These are phyloP conservation scores for Eupeodes latifasciatus DNA, from an alignment of 2,888 invertebrate species.

Conservation along the genomic window DNA sequence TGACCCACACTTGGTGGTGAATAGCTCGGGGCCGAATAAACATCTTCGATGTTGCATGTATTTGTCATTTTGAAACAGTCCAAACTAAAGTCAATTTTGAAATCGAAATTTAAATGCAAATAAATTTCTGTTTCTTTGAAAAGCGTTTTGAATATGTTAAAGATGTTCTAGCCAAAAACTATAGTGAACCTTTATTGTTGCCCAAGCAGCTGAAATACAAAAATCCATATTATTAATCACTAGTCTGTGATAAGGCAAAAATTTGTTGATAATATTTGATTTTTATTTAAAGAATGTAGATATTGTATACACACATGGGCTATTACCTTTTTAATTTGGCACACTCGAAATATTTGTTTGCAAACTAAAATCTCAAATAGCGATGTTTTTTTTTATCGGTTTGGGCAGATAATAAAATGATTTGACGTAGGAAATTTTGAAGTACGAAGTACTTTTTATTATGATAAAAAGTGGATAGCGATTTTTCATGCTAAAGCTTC, in stretches of 20 bases:
- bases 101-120: conserved; percentile 50
- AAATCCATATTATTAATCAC: neutral
- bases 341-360: neutral
- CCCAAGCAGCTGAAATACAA: neutral
- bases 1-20: conserved; percentile 44
- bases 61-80: conserved; percentile 51
- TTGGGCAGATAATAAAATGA: neutral
- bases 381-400: neutral
- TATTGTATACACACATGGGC: neutral
- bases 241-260: neutral
- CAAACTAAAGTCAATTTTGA: conserved; percentile 1
- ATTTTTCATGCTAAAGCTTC: neutral
- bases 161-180: neutral
- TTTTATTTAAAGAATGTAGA: neutral
- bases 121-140: conserved; percentile 28
- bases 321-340: neutral
- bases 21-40: neutral
- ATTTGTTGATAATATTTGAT: neutral
- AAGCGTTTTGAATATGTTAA: conserved; percentile 6
- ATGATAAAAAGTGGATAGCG: neutral
- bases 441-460: neutral
- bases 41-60: conserved; percentile 46
- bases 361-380: neutral
- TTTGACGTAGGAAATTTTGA: neutral
- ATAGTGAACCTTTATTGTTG: neutral